phyloP scores from a whole-genome alignment of 2,797 vertebrate species.

The Sparus aurata region DNA sequence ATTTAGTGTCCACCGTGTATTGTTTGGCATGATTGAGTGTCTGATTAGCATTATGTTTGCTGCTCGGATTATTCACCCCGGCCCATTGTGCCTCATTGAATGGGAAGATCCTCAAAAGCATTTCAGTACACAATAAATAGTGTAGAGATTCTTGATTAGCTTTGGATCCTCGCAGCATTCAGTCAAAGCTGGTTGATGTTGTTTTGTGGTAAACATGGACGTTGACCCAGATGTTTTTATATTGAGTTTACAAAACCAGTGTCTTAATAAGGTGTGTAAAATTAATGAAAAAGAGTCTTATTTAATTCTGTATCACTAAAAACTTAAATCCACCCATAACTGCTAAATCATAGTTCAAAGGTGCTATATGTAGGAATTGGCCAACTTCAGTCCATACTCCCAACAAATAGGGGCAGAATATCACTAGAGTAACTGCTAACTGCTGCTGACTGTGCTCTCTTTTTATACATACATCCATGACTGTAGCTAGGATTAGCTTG shows the following conservation, averaged over 20 bases:
- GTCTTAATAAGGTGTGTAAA: neutral
- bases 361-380: no score
- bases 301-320: no score
- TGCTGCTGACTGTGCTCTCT: no score
- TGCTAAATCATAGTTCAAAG: no score
- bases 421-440: no score
- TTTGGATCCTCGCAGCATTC: neutral
- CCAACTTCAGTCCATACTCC: no score
- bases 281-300: neutral
- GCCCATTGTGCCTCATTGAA: constrained; percentile 29
- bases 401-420: no score
- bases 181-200: neutral
- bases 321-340: no score
- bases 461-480: no score
- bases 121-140: constrained; percentile 17
- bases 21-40: constrained; percentile 65
- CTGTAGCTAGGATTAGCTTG: no score
- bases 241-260: neutral
- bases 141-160: neutral
- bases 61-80: constrained; percentile 31
- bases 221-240: neutral
- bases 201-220: neutral
- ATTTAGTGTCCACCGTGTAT: constrained; percentile 58
- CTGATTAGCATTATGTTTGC: constrained; percentile 66
- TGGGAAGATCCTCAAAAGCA: neutral